Base-by-base conservation (phyloP, 2,888 invertebrate genomes). In the Smittia sp. region DNA sequence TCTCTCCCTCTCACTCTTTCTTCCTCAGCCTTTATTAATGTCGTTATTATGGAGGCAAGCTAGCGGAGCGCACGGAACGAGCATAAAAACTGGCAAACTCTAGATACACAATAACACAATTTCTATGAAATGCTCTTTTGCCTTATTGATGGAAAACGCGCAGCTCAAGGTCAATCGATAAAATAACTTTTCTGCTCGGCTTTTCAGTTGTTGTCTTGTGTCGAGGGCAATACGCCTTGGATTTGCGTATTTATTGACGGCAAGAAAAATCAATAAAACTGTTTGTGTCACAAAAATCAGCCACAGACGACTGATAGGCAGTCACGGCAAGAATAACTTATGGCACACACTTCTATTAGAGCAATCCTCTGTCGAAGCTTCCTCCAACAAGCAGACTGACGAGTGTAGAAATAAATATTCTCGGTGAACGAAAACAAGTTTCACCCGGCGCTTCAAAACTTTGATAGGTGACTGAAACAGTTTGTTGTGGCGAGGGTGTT, bases 1-100 rank as follows among this genome's bases (percentile, higher is more conserved):
- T 58, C 9, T 20, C 18, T 58, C 22, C 22, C 18, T 58, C 20
- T 52, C 15, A 7, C n/a, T 58, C 58, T 24, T 63, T 24, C 63
- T 13, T 27, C n/a, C 27, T 24, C 20, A 1, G 22, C 63, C 32
- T 72, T 72, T 72, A 72, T 62, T 72, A 72, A 72, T 72, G 72
- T 32, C 54, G 54, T 70, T 70, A 54, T 70, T 70, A 70, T 70
- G 24, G 69, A 25, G 27, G 58, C 22, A 7, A 58, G 58, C 22
- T 20, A 18, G 58, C 20, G 46, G 2, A 15, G 11, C 20, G 58
- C 58, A 58, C 22, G 58, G 6, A 46, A 13, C 7, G n/a, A 46
- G 46, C 46, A 46, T 32, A 46, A 58, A 58, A 9, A 20, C 22
- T 63, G n/a, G 63, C 25, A 27, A 63, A 63, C 27, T 63, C 27